Conservation (phyloP, 2,888 invertebrate species). For the Unio pictorum region DNA sequence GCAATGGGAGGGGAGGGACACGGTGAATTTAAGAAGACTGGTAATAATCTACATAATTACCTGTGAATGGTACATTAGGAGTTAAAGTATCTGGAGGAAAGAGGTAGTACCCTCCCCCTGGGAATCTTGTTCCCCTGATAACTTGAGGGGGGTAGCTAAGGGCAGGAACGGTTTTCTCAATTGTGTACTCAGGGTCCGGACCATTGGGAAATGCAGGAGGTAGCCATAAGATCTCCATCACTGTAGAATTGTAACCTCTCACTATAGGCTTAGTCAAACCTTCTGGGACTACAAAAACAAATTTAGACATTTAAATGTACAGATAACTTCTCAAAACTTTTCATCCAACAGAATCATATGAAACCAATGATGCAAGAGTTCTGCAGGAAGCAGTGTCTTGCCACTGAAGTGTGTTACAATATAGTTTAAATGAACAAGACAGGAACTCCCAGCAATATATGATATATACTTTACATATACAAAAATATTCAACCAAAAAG, state of each 20-base stretch:
- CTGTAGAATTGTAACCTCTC: slow-evolving; percentile 60
- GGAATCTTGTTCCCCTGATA: slow-evolving; percentile 64
- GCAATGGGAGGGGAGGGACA: too few species aligned
- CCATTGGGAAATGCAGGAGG: slow-evolving; percentile 65
- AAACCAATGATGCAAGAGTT: too few species aligned
- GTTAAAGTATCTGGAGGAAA: slow-evolving; percentile 65
- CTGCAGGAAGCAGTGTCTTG: too few species aligned
- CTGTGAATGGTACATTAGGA: slow-evolving; percentile 67
- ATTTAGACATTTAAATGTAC: not conserved
- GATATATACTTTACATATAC: too few species aligned
- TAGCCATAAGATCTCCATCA: slow-evolving; percentile 62
- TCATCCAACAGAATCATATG: too few species aligned
- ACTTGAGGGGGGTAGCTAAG: slow-evolving; percentile 68
- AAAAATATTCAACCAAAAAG: too few species aligned
- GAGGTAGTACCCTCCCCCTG: slow-evolving; percentile 67
- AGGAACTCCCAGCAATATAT: too few species aligned
- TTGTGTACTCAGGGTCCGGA: slow-evolving; percentile 61
- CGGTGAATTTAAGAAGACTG: not conserved
- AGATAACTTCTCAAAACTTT: not conserved
- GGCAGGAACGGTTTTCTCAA: slow-evolving; percentile 63
- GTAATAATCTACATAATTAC: slow-evolving; percentile 34
- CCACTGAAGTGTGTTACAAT: too few species aligned
- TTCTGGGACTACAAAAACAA: slow-evolving; percentile 56
- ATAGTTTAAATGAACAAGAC: too few species aligned
- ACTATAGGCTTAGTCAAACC: slow-evolving; percentile 52